Evolutionary conservation across 1,140 invertebrate genomes (phyloP).

Genomic region (Drosophila melanogaster): Release_6_plus_ISO1_MT NT_033777.3:22498001-22498500

Average conservation of each 20-base stretch:
- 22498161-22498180: neutral
- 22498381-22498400: conserved; percentile 35
- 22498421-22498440: conserved; percentile 61
- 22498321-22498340: conserved; percentile 26
- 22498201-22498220: neutral
- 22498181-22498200: neutral
- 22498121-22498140: neutral
- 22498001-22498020: neutral
- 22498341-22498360: conserved; percentile 29
- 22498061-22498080: neutral
- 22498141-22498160: too few species aligned
- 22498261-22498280: conserved; percentile 12
- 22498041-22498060: neutral
- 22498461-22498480: conserved; percentile 65
- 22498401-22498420: conserved; percentile 45
- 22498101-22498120: neutral
- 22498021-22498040: neutral
- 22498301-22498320: neutral
- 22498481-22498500: conserved; percentile 63
- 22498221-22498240: neutral
- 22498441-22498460: conserved; percentile 37
- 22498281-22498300: conserved; percentile 26
- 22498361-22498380: conserved; percentile 33
- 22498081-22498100: too few species aligned
- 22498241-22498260: neutral